These are phyloP conservation scores for Myrmophylax atrothorax DNA, from an alignment of 2,113 vertebrate species.

Conservation along the genomic window DNA sequence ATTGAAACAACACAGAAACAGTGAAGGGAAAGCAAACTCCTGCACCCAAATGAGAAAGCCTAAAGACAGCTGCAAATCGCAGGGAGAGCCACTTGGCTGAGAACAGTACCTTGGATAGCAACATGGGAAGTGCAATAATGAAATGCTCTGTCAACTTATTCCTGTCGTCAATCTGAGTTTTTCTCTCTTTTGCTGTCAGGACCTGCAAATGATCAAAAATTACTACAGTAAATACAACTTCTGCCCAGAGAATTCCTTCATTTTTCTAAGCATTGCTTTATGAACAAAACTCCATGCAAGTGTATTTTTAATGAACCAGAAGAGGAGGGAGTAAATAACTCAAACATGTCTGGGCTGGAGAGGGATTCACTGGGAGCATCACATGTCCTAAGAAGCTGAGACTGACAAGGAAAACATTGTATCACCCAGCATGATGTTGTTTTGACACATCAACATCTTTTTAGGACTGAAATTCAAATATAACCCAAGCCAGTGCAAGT, in stretches of 20 bases:
- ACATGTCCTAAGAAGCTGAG: not conserved
- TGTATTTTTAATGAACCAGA: not conserved
- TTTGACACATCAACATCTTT: not conserved
- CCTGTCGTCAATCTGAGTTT: slow-evolving; percentile 98
- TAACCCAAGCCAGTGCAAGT: not conserved
- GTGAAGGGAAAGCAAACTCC: not conserved
- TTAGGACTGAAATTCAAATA: not conserved
- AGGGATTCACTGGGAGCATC: not conserved
- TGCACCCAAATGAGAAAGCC: not conserved
- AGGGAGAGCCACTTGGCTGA: not conserved
- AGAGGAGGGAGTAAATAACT: not conserved
- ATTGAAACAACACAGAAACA: not conserved
- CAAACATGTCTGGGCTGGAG: not conserved
- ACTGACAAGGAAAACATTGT: not conserved
- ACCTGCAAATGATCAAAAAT: slow-evolving; percentile 79
- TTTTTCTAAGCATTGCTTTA: not conserved
- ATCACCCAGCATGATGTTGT: not conserved
- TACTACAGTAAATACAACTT: slow-evolving; percentile 6
- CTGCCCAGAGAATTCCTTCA: not conserved
- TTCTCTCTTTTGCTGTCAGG: slow-evolving; percentile 97
- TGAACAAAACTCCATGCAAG: not conserved
- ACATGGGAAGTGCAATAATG: slow-evolving; percentile 97
- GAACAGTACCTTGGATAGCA: slow-evolving; percentile 91
- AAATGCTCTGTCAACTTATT: slow-evolving; percentile 98
- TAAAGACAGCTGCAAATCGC: not conserved